A percentile compares a stretch with the other conserved stretches of the same genome.
These are phyloP conservation scores for Macquaria ambigua DNA, from an alignment of 2,113 vertebrate species.

Conservation along the genomic window DNA sequence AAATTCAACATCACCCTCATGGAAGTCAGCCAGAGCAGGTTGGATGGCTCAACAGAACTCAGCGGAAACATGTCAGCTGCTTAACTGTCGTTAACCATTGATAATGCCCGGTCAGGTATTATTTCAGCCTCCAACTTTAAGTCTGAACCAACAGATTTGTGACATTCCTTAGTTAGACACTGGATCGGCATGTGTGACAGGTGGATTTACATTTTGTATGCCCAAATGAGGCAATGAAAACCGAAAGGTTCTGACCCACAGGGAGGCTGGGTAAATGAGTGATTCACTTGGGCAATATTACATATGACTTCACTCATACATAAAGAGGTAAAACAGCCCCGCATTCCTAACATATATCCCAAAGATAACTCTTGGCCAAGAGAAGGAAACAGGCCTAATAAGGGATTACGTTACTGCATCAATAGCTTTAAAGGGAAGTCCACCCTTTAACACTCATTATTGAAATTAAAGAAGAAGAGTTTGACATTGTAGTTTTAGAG, in stretches of 20 bases:
- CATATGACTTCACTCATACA: conserved; percentile 42
- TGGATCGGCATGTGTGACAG: conserved; percentile 31
- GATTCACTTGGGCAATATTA: conserved; percentile 27
- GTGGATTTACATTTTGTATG: conserved; percentile 15
- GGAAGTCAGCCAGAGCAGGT: conserved; percentile 8
- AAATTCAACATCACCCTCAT: conserved; percentile 13
- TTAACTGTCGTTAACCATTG: conserved; percentile 29
- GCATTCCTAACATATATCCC: conserved; percentile 57
- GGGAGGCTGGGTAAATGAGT: conserved; percentile 6
- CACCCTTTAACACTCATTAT: neutral
- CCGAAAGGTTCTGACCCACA: neutral
- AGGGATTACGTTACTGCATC: neutral
- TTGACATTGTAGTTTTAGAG: too few relatives aligned
- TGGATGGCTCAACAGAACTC: neutral
- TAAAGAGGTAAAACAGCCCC: conserved; percentile 32
- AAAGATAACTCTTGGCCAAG: conserved; percentile 26
- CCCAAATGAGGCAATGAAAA: conserved; percentile 44
- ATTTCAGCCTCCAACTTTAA: conserved; percentile 40
- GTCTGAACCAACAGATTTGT: conserved; percentile 43
- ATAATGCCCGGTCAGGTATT: conserved; percentile 27
- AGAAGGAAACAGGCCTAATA: conserved; percentile 38
- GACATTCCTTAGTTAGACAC: conserved; percentile 41
- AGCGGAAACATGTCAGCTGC: conserved; percentile 18
- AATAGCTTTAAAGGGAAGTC: neutral
- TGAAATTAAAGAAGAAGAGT: neutral